Base-by-base conservation (phyloP, 1,140 invertebrate genomes). In the Drosophila tsacasi region DNA sequence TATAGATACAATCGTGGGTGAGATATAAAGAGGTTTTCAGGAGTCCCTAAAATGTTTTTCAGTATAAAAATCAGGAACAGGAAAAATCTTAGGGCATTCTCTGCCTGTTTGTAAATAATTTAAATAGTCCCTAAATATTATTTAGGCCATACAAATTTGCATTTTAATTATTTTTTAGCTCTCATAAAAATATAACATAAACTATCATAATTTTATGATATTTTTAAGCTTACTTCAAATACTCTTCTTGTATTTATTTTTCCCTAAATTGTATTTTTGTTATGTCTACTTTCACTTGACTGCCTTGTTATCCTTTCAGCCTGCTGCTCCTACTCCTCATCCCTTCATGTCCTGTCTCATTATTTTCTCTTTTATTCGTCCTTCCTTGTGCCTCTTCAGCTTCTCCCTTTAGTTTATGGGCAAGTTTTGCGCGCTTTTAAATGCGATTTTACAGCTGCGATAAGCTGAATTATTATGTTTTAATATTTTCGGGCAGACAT, bases 381-480 rank as follows among this genome's bases (percentile, higher is more conserved):
- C 32, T 35, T 19, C 32, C 35, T 6, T 15, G 27, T 25, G 10
- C 30, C 35, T 47, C 32, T 32, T 10, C 12, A 54, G 32, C 37
- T 17, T 37, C 15, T 17, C 4, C 21, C 44, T 19, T 52, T 50
- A 77, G 64, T 77, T 77, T 77, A 62, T 78, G 74, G 17, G 52
- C 37, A 57, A 76, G 73, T 68, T 55, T 55, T 30, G 37, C 71
- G 74, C 62, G 67, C 54, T 81, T 74, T 90, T 90, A 85, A 85
- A 82, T 90, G 72, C 67, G 85, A 90, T 90, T 81, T 90, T 90
- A 73, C 79, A 85, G 63, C 78, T 13, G 54, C 47, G 85, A 90
- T 90, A 90, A 76, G 62, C 61, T 63, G 55, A 90, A 85, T 91
- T 90, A 90, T 90, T 79, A 79, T 90, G 81, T 90, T 90, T 82